These are phyloP conservation scores for Nephrotoma flavescens DNA, from an alignment of 2,888 invertebrate genomes.

Conservation along the genomic window DNA sequence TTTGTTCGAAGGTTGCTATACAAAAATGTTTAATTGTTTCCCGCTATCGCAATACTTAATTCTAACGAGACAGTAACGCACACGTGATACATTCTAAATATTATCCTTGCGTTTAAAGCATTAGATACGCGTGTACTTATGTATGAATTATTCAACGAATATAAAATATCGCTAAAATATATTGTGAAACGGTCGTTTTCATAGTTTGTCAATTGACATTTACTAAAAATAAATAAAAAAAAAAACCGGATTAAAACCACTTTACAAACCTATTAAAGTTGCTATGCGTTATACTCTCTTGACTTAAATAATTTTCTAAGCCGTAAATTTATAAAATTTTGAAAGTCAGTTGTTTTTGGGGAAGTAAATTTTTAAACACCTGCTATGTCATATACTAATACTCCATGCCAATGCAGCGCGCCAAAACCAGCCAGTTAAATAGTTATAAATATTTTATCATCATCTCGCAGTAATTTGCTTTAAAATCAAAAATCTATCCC, in stretches of 20 bases:
- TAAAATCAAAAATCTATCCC: neutral
- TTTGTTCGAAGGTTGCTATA: too few species aligned
- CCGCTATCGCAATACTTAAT: too few species aligned
- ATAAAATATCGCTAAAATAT: neutral
- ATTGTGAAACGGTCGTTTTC: neutral
- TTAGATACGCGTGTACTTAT: neutral
- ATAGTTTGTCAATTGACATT: neutral
- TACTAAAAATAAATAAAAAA: neutral
- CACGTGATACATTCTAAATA: too few species aligned
- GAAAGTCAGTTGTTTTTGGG: neutral
- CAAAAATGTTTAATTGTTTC: too few species aligned
- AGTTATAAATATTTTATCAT: neutral
- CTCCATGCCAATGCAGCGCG: neutral
- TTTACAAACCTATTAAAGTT: neutral
- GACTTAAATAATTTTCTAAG: neutral
- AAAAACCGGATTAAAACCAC: neutral
- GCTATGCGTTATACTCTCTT: neutral
- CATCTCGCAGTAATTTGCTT: neutral
- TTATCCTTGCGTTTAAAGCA: too few species aligned
- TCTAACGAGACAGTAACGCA: too few species aligned
- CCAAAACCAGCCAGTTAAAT: neutral
- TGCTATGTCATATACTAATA: neutral
- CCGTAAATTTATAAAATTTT: neutral
- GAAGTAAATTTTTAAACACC: neutral
- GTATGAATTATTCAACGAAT: neutral